These are phyloP conservation scores for Indicator indicator DNA, from an alignment of 2,113 vertebrate species.

Conservation along the genomic window DNA sequence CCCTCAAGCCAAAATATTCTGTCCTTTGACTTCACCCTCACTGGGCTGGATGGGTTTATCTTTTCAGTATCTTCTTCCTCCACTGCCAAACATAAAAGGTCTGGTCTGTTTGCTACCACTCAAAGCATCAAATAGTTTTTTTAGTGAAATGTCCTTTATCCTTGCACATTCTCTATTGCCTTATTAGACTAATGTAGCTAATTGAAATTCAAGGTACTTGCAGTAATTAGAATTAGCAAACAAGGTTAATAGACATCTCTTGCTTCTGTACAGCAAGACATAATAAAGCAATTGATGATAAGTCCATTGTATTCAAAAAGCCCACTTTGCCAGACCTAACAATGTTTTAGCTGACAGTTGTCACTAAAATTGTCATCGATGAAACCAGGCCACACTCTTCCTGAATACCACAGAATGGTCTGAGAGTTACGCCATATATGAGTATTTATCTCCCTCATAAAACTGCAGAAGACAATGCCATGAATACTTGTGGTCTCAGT, in stretches of 20 bases:
- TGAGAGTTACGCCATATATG: not conserved
- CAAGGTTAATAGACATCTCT: slow-evolving; percentile 55
- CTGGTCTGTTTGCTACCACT: not conserved
- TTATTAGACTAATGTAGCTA: not conserved
- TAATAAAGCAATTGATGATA: slow-evolving; percentile 22
- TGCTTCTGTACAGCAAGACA: not conserved
- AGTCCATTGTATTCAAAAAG: slow-evolving; percentile 7
- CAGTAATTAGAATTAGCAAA: slow-evolving; percentile 54
- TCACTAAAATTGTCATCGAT: not conserved
- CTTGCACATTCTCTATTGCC: not conserved
- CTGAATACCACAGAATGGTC: not conserved
- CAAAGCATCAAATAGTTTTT: not conserved
- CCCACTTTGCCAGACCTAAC: slow-evolving; percentile 4
- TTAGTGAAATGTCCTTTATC: not conserved
- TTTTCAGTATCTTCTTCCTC: not conserved
- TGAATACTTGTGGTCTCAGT: not conserved
- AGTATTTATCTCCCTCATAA: not conserved
- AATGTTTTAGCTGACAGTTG: slow-evolving; percentile 40
- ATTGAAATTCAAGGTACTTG: slow-evolving; percentile 32
- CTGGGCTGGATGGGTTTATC: not conserved
- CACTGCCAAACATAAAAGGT: not conserved
- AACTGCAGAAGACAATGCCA: not conserved
- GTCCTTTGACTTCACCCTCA: not conserved
- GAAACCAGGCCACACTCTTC: not conserved
- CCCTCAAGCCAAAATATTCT: not conserved